Percentiles rank a stretch among this genome's conserved stretches.
Conservation (phyloP, 2,113 vertebrate genomes). For the Tympanuchus pallidicinctus region DNA sequence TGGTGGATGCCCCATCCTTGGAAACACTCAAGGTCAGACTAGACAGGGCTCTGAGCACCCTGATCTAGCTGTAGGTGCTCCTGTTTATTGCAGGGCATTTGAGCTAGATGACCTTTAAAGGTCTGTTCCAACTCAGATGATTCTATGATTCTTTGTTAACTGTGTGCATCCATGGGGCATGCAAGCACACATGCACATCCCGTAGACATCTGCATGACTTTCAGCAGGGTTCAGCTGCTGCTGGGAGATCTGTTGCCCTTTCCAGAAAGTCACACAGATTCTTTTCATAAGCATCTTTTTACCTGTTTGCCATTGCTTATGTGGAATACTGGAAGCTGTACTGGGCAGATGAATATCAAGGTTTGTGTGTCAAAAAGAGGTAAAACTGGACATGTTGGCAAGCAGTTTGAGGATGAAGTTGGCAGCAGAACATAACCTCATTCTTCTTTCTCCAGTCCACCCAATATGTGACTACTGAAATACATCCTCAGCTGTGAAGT, state of each 20-base stretch:
- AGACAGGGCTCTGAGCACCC: too few relatives aligned
- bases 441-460: background rate
- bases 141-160: background rate
- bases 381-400: accelerated
- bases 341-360: background rate
- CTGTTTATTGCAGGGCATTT: too few relatives aligned
- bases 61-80: too few relatives aligned
- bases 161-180: accelerated
- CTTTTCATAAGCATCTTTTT: background rate
- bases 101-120: too few relatives aligned
- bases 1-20: too few relatives aligned
- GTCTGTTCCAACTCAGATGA: too few relatives aligned
- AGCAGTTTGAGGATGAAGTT: background rate
- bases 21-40: too few relatives aligned
- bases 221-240: background rate
- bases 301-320: background rate
- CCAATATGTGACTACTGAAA: background rate
- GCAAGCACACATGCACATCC: background rate
- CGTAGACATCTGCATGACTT: background rate
- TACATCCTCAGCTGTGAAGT: background rate
- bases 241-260: background rate
- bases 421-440: background rate
- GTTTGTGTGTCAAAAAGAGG: background rate
- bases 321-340: background rate
- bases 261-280: background rate